Evolutionary conservation across 1,140 invertebrate species (phyloP).

Genomic region (Lepidostoma basale): DNA sequence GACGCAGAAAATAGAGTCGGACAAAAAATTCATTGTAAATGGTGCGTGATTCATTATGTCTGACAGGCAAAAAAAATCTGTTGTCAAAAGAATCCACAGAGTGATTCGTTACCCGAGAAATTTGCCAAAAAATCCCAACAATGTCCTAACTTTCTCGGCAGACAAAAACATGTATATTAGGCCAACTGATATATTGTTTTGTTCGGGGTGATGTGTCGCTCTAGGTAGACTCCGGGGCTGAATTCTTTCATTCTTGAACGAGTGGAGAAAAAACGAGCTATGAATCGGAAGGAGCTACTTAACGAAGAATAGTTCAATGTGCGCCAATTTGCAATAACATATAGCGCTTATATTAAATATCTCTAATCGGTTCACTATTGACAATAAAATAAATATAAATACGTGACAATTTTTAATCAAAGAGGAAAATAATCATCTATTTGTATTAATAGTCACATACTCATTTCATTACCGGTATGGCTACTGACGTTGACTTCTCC

Average conservation of each 20-base stretch:
- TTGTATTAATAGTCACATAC: too few species aligned
- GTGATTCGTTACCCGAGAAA: conserved; percentile 44
- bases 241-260: neutral
- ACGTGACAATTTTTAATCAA: too few species aligned
- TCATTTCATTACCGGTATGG: too few species aligned
- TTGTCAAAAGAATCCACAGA: conserved; percentile 40
- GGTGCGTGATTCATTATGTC: conserved; percentile 42
- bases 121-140: conserved; percentile 46
- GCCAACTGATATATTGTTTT: conserved; percentile 29
- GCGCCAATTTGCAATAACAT: too few species aligned
- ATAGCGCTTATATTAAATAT: too few species aligned
- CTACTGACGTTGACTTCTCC: too few species aligned
- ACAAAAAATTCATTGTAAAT: conserved; percentile 24
- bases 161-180: conserved; percentile 36
- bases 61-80: conserved; percentile 29
- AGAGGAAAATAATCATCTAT: too few species aligned
- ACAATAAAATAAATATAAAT: too few species aligned
- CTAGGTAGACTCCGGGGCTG: neutral
- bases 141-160: conserved; percentile 35
- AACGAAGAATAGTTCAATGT: too few species aligned
- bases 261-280: neutral
- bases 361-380: too few species aligned
- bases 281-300: conserved; percentile 6
- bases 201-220: conserved; percentile 3
- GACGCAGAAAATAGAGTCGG: conserved; percentile 32